Evolutionary conservation across 2,888 invertebrate species (phyloP).

Genomic region (Lamellibrachia columna): DNA sequence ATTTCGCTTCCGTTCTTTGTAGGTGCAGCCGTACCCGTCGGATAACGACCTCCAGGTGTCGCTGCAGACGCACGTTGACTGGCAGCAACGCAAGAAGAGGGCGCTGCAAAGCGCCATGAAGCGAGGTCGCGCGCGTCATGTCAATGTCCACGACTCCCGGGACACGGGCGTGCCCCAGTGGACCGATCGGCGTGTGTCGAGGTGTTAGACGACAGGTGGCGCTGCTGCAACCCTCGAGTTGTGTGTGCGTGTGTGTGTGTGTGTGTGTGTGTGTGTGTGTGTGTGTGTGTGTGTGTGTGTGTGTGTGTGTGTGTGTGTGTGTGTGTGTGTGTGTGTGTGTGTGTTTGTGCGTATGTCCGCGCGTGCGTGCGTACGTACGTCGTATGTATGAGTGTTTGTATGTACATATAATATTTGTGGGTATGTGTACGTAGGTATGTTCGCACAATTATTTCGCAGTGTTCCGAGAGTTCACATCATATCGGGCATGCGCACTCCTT

Average conservation of each 20-base stretch:
- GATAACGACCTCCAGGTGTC: constrained; percentile 1
- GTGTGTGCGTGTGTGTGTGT: background rate
- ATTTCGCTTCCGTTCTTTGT: background rate
- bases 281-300: too few species aligned
- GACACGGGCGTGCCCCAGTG: constrained; percentile 11
- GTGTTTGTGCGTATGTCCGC: background rate
- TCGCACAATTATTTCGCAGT: too few species aligned
- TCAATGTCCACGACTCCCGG: background rate
- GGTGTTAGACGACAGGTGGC: background rate
- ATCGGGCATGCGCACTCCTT: too few species aligned
- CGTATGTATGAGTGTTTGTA: too few species aligned
- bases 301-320: background rate
- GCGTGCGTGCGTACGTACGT: background rate
- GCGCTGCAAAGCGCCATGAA: background rate
- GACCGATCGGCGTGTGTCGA: background rate
- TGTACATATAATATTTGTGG: too few species aligned
- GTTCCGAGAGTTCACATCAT: too few species aligned
- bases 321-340: background rate
- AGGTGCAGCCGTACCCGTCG: background rate
- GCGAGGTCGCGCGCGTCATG: background rate
- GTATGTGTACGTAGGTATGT: too few species aligned
- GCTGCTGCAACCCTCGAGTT: background rate
- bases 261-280: background rate
- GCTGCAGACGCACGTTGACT: background rate
- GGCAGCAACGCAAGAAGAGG: background rate